phyloP scores from a whole-genome alignment of 1,140 invertebrate genomes.

The Trichonephila clavipes region DNA sequence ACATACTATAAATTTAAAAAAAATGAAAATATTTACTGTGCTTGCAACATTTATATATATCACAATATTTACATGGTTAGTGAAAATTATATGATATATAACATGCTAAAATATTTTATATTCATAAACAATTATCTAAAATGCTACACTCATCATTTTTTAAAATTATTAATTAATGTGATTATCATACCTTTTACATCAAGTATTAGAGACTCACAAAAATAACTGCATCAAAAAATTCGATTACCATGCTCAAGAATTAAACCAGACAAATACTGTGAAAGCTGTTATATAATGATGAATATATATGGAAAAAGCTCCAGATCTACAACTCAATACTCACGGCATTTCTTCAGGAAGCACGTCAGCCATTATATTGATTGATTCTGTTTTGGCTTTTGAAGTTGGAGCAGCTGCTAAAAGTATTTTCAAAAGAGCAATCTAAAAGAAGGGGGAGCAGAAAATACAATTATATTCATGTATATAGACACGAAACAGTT shows the following conservation, averaged over 20 bases:
- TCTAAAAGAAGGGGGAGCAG: slow-evolving; percentile 81
- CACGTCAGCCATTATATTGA: slow-evolving; percentile 98
- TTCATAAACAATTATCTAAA: too few relatives aligned
- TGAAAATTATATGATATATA: too few relatives aligned
- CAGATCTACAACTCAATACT: slow-evolving; percentile 79
- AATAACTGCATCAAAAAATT: neutral
- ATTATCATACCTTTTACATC: neutral
- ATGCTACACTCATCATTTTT: too few relatives aligned
- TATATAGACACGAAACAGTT: neutral
- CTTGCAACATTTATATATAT: too few relatives aligned
- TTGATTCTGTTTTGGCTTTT: slow-evolving; percentile 98
- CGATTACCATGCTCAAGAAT: neutral
- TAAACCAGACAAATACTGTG: neutral
- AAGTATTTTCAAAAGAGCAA: slow-evolving; percentile 97
- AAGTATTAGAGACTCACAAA: neutral
- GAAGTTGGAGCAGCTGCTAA: slow-evolving; percentile 98
- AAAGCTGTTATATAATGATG: neutral
- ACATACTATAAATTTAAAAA: too few relatives aligned
- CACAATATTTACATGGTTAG: too few relatives aligned
- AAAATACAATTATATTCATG: slow-evolving; percentile 27
- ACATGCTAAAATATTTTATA: too few relatives aligned
- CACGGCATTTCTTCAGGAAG: slow-evolving; percentile 97
- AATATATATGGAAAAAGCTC: neutral
- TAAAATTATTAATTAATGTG: neutral
- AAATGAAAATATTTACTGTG: too few relatives aligned